Evolutionary conservation across 2,888 invertebrate species (phyloP).

Genomic region (Kryphioiulus occultus): DNA sequence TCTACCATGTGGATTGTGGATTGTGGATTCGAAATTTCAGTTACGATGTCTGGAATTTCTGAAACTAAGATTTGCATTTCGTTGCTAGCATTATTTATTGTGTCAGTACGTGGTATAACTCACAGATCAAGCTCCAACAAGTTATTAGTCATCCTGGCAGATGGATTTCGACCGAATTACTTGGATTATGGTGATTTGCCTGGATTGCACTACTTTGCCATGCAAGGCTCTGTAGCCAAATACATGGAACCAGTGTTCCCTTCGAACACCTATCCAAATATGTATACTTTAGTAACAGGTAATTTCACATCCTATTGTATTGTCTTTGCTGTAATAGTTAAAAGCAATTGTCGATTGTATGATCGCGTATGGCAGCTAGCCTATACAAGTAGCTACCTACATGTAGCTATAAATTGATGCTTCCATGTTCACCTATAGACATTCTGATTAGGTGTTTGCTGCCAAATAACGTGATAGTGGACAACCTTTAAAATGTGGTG

Average conservation of each 20-base stretch:
- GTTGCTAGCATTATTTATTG: neutral
- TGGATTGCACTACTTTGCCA: neutral
- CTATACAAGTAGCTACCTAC: no score
- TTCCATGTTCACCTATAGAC: no score
- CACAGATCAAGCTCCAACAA: constrained; percentile 11
- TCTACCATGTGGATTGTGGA: neutral
- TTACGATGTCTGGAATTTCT: neutral
- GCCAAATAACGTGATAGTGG: no score
- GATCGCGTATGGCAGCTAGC: no score
- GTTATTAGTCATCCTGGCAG: constrained; percentile 45
- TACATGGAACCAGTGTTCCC: constrained; percentile 45
- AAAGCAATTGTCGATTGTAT: no score
- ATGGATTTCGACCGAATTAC: constrained; percentile 39
- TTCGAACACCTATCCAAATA: constrained; percentile 45
- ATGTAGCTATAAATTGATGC: no score
- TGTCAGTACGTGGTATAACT: neutral
- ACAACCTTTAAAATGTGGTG: no score
- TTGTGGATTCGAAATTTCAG: no score
- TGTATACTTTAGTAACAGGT: constrained; percentile 42
- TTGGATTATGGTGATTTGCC: neutral
- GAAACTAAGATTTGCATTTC: neutral
- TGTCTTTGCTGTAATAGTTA: no score
- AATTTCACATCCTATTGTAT: neutral
- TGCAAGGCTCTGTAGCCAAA: neutral
- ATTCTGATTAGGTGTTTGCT: no score